These are phyloP conservation scores for Drosophila quinaria DNA, from an alignment of 2,888 invertebrate species.

Conservation along the genomic window DNA sequence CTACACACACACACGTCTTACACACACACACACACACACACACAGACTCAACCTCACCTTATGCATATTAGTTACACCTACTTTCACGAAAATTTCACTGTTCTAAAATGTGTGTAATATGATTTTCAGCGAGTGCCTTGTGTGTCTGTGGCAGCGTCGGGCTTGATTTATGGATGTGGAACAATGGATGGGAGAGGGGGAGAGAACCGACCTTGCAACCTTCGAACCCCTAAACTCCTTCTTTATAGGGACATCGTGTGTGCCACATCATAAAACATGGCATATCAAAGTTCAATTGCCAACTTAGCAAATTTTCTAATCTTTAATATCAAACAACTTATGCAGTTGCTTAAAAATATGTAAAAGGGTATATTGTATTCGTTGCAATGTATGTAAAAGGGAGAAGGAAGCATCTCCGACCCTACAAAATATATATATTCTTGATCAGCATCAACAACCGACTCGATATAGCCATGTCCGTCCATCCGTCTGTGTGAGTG, in stretches of 20 bases:
- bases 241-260: neutral
- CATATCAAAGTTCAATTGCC: constrained; percentile 44
- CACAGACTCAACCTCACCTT: constrained; percentile 19
- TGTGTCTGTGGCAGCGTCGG: constrained; percentile 13
- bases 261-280: constrained; percentile 37
- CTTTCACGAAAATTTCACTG: constrained; percentile 54
- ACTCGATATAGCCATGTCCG: too few relatives aligned
- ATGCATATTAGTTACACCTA: constrained; percentile 61
- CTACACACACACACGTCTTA: constrained; percentile 2
- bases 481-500: too few relatives aligned
- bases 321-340: neutral
- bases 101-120: constrained; percentile 57
- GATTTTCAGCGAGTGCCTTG: constrained; percentile 26
- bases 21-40: constrained; percentile 21
- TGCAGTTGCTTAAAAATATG: too few relatives aligned
- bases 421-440: too few relatives aligned
- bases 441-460: too few relatives aligned
- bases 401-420: too few relatives aligned
- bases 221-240: too few relatives aligned
- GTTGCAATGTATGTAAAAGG: too few relatives aligned
- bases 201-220: neutral
- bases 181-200: neutral
- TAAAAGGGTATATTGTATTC: too few relatives aligned
- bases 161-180: constrained; percentile 47
- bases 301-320: neutral